Percentiles rank a stretch among this genome's conserved stretches.
Evolutionary conservation across 2,113 vertebrate genomes (phyloP).

Genomic region (Micronisus gabar): DNA sequence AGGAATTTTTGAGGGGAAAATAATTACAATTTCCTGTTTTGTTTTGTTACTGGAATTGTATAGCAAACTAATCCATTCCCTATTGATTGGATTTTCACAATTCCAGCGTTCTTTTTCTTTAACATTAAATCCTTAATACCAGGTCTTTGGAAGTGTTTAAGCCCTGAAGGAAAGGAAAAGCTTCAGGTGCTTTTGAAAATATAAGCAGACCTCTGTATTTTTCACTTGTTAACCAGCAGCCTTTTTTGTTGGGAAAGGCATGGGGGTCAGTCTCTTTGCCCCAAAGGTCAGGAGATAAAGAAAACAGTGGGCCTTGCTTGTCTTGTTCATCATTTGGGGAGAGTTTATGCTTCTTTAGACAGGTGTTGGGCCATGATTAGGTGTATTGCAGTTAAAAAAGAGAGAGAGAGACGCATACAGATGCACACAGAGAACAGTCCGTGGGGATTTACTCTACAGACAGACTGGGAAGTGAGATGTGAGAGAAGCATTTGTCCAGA

Average conservation of each 20-base stretch:
- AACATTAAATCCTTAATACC: neutral
- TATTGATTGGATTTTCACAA: neutral
- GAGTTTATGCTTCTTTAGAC: neutral
- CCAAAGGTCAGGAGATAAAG: neutral
- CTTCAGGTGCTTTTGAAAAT: neutral
- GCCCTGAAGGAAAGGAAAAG: neutral
- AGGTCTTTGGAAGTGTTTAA: neutral
- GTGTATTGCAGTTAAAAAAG: neutral
- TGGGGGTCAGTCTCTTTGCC: neutral
- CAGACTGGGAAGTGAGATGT: neutral
- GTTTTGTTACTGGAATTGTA: neutral
- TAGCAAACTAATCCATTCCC: neutral
- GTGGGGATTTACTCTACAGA: neutral
- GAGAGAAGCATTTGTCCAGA: neutral
- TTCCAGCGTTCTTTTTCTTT: neutral
- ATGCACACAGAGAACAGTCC: neutral
- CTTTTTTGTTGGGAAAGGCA: neutral
- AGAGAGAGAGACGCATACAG: fast-evolving
- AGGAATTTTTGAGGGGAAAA: neutral
- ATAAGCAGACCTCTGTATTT: neutral
- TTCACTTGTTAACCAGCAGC: neutral
- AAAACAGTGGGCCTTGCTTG: neutral
- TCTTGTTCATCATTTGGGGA: neutral
- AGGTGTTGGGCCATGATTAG: neutral
- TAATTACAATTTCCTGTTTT: neutral